Evolutionary conservation across 2,113 vertebrate species (phyloP).

Genomic region (Anser brachyrhynchus): DNA sequence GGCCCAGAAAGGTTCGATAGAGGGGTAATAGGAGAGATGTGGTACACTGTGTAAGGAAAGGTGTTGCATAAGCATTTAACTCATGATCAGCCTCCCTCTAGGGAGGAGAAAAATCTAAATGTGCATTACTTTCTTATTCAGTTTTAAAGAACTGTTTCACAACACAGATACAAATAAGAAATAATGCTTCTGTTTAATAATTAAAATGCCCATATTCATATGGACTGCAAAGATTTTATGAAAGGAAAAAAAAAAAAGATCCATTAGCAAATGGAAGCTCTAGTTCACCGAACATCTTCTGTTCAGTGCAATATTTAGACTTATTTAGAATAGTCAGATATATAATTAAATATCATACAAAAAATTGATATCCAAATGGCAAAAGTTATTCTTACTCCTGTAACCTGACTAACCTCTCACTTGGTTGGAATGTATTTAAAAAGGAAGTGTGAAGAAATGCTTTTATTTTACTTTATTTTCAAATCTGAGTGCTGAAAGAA

Average conservation of each 20-base stretch:
- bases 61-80: slow-evolving; percentile 64
- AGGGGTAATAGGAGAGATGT: not conserved
- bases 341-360: not conserved
- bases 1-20: not conserved
- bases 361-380: not conserved
- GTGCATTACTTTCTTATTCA: slow-evolving; percentile 13
- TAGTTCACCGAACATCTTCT: not conserved
- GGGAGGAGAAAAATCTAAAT: slow-evolving; percentile 22
- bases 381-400: not conserved
- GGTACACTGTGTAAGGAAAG: slow-evolving; percentile 4
- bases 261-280: slow-evolving; percentile 25
- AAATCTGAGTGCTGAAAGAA: not conserved
- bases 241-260: not conserved
- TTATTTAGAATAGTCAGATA: not conserved
- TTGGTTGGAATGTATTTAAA: not conserved
- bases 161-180: slow-evolving; percentile 30
- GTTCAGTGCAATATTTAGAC: not conserved
- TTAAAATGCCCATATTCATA: slow-evolving; percentile 49
- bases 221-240: slow-evolving; percentile 17
- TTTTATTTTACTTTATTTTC: not conserved
- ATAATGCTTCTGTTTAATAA: slow-evolving; percentile 38
- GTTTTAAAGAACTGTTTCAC: slow-evolving; percentile 34
- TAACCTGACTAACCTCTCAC: not conserved
- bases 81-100: not conserved
- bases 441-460: not conserved